Evolutionary conservation across 2,888 invertebrate genomes (phyloP), one percentile per base, ranked within the genome.

Genomic region (Terebella lapidaria): DNA sequence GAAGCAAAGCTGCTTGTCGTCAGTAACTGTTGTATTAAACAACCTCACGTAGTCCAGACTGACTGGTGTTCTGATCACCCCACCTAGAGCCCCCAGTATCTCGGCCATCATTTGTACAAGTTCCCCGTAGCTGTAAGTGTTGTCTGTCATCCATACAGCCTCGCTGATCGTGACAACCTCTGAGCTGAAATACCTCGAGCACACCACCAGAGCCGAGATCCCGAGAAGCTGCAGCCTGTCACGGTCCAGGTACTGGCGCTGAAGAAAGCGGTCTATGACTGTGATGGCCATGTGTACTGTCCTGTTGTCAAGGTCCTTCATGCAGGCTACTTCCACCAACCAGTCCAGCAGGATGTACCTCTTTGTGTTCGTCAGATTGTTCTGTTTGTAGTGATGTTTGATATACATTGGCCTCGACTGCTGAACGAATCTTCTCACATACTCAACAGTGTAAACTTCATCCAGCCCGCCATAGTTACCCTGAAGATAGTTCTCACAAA

Each of bases 91-190:
- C 2, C 76, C 75, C 1, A 72, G 70, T 28, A 79, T 74, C 59
- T 79, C 78, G 24, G 76, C 77, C 74, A 77, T 77, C 78, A 78
- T 79, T 45, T 73, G 61, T 10, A 79, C 78, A 0, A 79, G 77
- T 62, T 79, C 77, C 59, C 76, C 77, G 58, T 79, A 79, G 54
- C 74, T 76, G 70, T 79, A 79, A 3, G 78, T 77, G 61, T 74
- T 77, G 65, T 79, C 78, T 5, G 78, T 79, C 51, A 77, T 66
- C 77, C 78, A 79, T 2, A 77, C 76, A 26, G 78, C 78, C 61
- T 79, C 78, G 28, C 76, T 61, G 29, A 79, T 76, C 4, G 78
- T 79, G 53, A 79, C 72, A 28, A 79, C 77, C 54, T 78, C 76
- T 57, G 69, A 69, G 25, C 15, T 18, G 53, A 52, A 66, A 56